Evolutionary conservation across 1,140 invertebrate species (phyloP).

Genomic region (Gyrodactylus salaris): DNA sequence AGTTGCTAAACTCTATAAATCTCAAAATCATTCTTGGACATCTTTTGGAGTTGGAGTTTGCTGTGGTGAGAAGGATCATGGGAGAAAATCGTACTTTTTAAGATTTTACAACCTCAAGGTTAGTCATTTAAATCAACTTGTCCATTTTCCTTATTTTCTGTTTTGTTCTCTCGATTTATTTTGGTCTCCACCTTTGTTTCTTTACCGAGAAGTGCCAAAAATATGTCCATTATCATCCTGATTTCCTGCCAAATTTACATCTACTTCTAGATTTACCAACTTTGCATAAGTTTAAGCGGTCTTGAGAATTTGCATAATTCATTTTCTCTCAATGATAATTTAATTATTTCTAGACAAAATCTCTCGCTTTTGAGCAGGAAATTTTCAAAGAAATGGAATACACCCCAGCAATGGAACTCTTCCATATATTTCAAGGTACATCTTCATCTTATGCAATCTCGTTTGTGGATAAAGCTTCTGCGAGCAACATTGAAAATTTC

Average conservation of each 20-base stretch:
- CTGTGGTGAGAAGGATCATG: background rate
- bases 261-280: too few species aligned
- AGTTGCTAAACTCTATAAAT: background rate
- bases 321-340: too few species aligned
- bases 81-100: background rate
- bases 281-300: too few species aligned
- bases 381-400: background rate
- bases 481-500: background rate
- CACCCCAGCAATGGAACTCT: background rate
- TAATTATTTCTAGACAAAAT: background rate
- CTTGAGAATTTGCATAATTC: too few species aligned
- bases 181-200: too few species aligned
- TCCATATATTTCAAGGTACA: background rate
- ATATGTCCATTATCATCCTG: too few species aligned
- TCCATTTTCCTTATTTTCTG: too few species aligned
- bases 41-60: background rate
- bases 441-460: background rate
- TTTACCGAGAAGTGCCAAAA: too few species aligned
- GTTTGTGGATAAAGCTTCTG: background rate
- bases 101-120: background rate
- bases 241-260: too few species aligned
- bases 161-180: too few species aligned
- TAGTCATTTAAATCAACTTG: too few species aligned
- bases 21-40: background rate
- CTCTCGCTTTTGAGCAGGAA: background rate